A percentile compares a stretch with the other conserved stretches of the same genome.
Conservation (phyloP, 1,140 invertebrate species). For the Musca domestica region DNA sequence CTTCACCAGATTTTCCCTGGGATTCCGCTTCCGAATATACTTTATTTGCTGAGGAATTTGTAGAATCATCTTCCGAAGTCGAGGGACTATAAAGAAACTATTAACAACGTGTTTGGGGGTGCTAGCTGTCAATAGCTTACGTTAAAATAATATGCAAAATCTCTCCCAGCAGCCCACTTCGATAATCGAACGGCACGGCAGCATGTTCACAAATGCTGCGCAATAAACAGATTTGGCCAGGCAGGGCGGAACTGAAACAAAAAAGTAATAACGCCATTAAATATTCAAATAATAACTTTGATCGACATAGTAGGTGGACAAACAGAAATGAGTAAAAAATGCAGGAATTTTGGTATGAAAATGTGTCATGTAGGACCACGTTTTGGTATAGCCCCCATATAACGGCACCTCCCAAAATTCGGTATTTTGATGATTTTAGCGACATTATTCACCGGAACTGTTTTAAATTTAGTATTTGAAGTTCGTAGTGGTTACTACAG, state of each 20-base stretch:
- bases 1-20: neutral
- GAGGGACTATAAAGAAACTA: neutral
- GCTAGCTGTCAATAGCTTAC: slow-evolving; percentile 52
- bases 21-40: neutral
- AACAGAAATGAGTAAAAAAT: too few relatives aligned
- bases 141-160: slow-evolving; percentile 69
- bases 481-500: too few relatives aligned
- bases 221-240: slow-evolving; percentile 67
- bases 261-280: too few relatives aligned
- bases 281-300: too few relatives aligned
- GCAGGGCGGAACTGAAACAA: slow-evolving; percentile 57
- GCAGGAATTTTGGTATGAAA: too few relatives aligned
- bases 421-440: too few relatives aligned
- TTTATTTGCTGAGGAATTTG: neutral
- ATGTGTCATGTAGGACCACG: too few relatives aligned
- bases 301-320: too few relatives aligned
- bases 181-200: slow-evolving; percentile 62
- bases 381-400: too few relatives aligned
- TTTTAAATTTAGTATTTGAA: too few relatives aligned
- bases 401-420: too few relatives aligned
- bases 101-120: neutral
- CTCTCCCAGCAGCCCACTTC: slow-evolving; percentile 66
- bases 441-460: too few relatives aligned
- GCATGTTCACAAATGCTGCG: slow-evolving; percentile 73
- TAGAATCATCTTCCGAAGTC: neutral